Base-by-base conservation (phyloP, 2,113 vertebrate species). In the Sturnus vulgaris region DNA sequence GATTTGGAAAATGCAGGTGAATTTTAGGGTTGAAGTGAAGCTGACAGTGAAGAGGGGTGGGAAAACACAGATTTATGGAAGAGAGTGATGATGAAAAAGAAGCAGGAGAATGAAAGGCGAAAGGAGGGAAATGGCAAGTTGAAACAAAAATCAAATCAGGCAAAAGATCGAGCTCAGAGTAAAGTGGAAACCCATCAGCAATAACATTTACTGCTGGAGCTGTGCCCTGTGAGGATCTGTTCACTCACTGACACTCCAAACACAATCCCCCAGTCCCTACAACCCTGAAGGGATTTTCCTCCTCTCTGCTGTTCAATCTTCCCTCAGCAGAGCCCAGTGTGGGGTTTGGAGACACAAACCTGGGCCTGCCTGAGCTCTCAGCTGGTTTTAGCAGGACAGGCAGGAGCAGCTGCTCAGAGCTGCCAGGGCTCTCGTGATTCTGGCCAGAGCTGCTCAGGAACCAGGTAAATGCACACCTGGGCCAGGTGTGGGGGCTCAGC, bases 251-350 rank as follows among this genome's bases (percentile, higher is more conserved):
- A 46, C 33, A 5, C 64, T 68, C 39, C 61, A 80, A 24, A 22
- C 23, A 4, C 25, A 28, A 52, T 52, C 50, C 50, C 27, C 10
- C 50, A 28, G 52, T 17, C 63, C 61, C 55, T 35, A 0, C 33
- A 9, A 11, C 8, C 53, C 49, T 35, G 63, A 21, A 11, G 53
- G 20, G 31, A 1, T 75, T 61, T 49, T 24, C 30, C n/a, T 64
- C 28, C 23, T 50, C 31, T 23, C 15, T 30, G 24, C 40, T 47
- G 2, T 10, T 44, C 30, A 42, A 0, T 50, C 11, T 46, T 17
- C 42, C 19, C 39, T 12, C 4, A 0, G 17, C 40, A 3, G 2
- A 42, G 57, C 3, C 40, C 0, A 6, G 2, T 0, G 8, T 0
- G 40, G 24, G 40, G 11, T 49, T 5, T 57, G 61, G 65, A 33